Evolutionary conservation across 2,797 vertebrate genomes (phyloP).

Genomic region (Sarcoramphus papa): DNA sequence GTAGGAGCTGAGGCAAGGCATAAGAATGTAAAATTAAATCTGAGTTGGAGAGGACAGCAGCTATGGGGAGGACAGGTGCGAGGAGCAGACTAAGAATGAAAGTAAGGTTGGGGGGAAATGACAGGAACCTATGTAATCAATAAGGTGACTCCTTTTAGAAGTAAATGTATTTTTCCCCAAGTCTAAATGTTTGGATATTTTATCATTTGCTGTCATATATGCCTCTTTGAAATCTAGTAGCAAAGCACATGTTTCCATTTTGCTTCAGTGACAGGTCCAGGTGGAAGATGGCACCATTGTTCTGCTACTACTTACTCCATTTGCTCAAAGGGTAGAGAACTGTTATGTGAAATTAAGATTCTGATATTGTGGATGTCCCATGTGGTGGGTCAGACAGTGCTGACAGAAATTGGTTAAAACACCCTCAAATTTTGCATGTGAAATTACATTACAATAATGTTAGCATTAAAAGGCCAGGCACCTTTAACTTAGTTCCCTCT

Average conservation of each 20-base stretch:
- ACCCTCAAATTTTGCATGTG: neutral
- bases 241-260: neutral
- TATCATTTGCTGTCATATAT: neutral
- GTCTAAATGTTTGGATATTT: neutral
- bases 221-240: neutral
- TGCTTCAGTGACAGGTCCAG: neutral
- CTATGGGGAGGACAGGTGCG: neutral
- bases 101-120: neutral
- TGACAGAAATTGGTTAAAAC: neutral
- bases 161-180: neutral
- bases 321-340: slow-evolving; percentile 38
- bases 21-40: neutral
- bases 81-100: neutral
- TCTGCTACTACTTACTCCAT: neutral
- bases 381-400: neutral
- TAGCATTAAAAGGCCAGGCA: neutral
- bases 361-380: neutral
- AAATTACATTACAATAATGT: neutral
- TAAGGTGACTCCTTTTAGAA: neutral
- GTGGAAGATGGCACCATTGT: slow-evolving; percentile 1
- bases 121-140: neutral
- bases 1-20: neutral
- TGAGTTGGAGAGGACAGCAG: neutral
- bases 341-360: neutral
- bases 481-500: neutral